These are phyloP conservation scores for Hippopotamus amphibius DNA, from an alignment of 2,113 vertebrate genomes.

Conservation along the genomic window DNA sequence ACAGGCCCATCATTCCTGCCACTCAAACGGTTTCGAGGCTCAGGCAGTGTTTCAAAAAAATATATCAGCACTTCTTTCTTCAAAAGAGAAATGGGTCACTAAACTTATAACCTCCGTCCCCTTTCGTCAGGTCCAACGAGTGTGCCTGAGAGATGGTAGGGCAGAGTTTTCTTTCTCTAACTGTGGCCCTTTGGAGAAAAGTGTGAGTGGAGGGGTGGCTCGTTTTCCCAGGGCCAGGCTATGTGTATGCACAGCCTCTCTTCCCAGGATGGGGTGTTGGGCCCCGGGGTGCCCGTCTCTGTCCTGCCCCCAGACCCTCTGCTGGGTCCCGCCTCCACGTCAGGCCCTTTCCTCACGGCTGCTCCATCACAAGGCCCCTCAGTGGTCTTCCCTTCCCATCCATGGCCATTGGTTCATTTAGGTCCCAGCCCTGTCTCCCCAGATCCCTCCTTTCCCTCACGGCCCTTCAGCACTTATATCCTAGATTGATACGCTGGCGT, in stretches of 20 bases:
- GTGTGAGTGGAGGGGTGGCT: background rate
- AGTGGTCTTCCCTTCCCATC: background rate
- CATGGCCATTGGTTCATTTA: background rate
- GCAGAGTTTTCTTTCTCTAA: background rate
- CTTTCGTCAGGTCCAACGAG: background rate
- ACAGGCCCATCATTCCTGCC: slow-evolving; percentile 72
- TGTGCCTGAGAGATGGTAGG: background rate
- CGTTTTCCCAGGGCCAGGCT: background rate
- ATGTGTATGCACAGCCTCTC: accelerated
- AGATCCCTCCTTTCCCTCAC: background rate
- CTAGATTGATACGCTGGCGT: background rate
- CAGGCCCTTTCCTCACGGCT: background rate
- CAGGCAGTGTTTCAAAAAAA: background rate
- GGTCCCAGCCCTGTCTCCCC: background rate
- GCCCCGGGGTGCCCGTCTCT: accelerated
- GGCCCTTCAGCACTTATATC: background rate
- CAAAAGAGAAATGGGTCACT: background rate
- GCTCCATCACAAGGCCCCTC: background rate
- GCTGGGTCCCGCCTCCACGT: background rate
- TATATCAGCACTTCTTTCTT: background rate
- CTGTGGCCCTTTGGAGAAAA: background rate
- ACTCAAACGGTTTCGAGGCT: background rate
- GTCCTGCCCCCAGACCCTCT: background rate
- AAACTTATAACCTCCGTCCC: background rate
- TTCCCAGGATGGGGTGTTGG: background rate